phyloP scores from a whole-genome alignment of 2,797 vertebrate genomes.

The Vireo griseus region DNA sequence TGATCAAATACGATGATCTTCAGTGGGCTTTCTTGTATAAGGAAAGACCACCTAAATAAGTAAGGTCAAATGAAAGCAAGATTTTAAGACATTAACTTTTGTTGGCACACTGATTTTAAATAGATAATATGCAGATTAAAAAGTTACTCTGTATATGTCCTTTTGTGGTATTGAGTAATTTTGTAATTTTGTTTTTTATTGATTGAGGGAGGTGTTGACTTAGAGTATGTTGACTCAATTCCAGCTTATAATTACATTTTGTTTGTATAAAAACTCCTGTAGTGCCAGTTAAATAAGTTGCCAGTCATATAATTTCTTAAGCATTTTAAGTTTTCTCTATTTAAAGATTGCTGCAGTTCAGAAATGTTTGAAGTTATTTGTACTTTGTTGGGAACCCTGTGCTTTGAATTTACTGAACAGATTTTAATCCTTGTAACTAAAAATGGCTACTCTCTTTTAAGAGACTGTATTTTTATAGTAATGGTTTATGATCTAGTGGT shows the following conservation, averaged over 20 bases:
- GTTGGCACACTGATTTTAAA: background rate
- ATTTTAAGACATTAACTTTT: background rate
- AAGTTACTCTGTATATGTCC: background rate
- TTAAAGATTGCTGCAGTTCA: background rate
- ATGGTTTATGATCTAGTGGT: background rate
- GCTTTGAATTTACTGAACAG: background rate
- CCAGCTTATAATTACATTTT: background rate
- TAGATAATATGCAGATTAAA: background rate
- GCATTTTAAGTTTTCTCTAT: background rate
- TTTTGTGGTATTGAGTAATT: background rate
- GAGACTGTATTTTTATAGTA: background rate
- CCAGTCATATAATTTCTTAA: background rate
- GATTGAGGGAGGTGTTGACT: background rate
- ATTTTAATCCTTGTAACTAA: background rate
- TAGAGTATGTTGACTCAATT: background rate
- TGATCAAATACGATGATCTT: background rate
- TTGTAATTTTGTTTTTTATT: background rate
- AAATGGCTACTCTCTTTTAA: background rate
- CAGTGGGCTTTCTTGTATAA: background rate
- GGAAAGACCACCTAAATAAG: background rate
- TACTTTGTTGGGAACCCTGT: background rate
- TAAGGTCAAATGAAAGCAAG: background rate
- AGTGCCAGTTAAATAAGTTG: background rate
- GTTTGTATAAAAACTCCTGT: background rate
- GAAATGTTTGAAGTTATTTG: background rate